Conservation (phyloP, 2,888 invertebrate genomes). For the Sarcophaga carnaria region DNA sequence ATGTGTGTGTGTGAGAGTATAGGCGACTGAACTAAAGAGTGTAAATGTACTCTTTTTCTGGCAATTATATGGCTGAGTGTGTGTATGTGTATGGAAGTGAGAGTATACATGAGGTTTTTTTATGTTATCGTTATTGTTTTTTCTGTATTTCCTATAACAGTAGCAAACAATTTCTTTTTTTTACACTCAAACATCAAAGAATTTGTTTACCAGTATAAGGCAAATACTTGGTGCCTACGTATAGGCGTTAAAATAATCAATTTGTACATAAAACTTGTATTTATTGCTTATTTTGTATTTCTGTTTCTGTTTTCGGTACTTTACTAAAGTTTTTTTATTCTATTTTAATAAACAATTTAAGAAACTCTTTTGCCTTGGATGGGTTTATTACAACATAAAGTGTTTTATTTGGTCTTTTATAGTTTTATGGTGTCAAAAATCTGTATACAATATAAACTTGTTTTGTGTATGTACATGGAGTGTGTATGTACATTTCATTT, state of each 20-base stretch:
- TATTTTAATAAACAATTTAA: too few relatives aligned
- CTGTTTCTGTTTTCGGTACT: too few relatives aligned
- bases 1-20: not conserved
- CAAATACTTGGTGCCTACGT: too few relatives aligned
- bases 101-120: conserved; percentile 19
- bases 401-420: conserved; percentile 57
- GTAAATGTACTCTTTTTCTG: conserved; percentile 59
- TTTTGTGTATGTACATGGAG: too few relatives aligned
- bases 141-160: conserved; percentile 5
- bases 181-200: too few relatives aligned
- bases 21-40: conserved; percentile 39
- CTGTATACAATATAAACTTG: not conserved
- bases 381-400: conserved; percentile 23
- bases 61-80: conserved; percentile 36
- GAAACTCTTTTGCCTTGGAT: not conserved
- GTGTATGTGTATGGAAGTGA: conserved; percentile 10
- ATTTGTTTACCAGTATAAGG: too few relatives aligned
- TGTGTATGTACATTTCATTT: not conserved
- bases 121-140: conserved; percentile 37
- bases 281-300: too few relatives aligned
- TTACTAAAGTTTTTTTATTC: too few relatives aligned
- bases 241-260: too few relatives aligned
- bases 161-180: not conserved
- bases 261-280: too few relatives aligned
- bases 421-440: conserved; percentile 56